Conservation (phyloP, 23 tunicate species). For the Trididemnum nubilum region DNA sequence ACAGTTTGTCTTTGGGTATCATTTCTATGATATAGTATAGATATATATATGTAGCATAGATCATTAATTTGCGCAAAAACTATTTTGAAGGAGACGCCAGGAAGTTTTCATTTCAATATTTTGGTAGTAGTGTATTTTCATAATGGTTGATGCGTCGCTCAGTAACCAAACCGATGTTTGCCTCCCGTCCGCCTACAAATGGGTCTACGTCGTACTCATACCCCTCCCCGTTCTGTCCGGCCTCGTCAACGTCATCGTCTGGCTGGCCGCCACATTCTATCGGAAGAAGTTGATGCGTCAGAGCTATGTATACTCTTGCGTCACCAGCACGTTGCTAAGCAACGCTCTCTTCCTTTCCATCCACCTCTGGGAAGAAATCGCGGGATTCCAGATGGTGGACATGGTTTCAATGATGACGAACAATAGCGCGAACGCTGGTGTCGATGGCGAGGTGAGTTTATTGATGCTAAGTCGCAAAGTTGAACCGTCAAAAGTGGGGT, state of each 20-base stretch:
- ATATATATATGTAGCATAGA: no score
- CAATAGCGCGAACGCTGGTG: no score
- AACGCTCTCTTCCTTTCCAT: conserved; percentile 55
- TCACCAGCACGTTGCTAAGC: conserved; percentile 83
- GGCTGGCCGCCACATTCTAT: conserved; percentile 70
- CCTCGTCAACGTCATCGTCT: conserved; percentile 43
- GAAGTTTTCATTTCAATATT: neutral
- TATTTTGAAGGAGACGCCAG: no score
- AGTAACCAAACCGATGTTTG: neutral
- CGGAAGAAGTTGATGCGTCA: conserved; percentile 68
- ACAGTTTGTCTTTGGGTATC: no score
- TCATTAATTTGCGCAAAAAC: neutral
- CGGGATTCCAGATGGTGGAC: conserved; percentile 27
- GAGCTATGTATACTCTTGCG: conserved; percentile 79
- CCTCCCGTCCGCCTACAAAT: conserved; percentile 22
- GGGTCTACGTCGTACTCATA: conserved; percentile 38
- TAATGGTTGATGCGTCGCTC: neutral
- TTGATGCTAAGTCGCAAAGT: no score
- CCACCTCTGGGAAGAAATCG: conserved; percentile 67
- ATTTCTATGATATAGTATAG: no score
- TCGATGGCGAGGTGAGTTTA: no score
- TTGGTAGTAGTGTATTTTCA: neutral
- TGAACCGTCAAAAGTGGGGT: no score
- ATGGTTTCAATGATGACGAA: no score
- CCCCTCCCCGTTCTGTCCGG: conserved; percentile 51